Evolutionary conservation across 2,888 invertebrate genomes (phyloP), one percentile per base, ranked within the genome.

Genomic region (Lycaena phlaeas): DNA sequence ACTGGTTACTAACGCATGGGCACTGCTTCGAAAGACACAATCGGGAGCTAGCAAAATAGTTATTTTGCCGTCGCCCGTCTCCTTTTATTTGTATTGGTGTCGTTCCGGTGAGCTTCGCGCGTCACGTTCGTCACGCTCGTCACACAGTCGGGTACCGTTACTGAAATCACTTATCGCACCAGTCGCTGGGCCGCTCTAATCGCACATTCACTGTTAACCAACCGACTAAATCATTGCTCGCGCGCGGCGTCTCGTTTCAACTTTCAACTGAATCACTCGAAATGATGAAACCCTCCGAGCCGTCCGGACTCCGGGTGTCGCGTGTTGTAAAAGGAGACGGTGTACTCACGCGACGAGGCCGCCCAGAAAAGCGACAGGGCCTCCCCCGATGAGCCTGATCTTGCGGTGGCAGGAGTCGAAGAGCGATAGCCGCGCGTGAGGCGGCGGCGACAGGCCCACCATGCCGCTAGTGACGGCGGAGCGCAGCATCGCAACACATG

Each of bases 391-490:
- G 61, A 90, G 85, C 53, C 90, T 86, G 63, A 90, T 90, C 81
- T 90, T 90, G 67, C 89, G 86, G 74, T 90, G 90, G 70, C 90
- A 90, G 58, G 90, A 89, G 76, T 90, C 90, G 70, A 90, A 88
- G 34, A 90, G 85, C 50, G 90, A 90, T 49, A 87, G 86, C 49
- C 89, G 79, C 52, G 89, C 82, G 62, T 82, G 73, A 49, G 76
- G 73, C 62, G 74, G 73, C 56, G 74, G 73, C 61, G 85, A 70
- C 50, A 69, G 57, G 42, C 70, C 70, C 51, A 68, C 68, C 61
- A 61, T 60, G 53, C 67, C 68, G 74, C 82, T 74, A 73, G 85
- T 63, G 76, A 78, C 73, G 68, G 82, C 78, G 69, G 85, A 84
- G 36, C 67, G 68, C 55, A 69, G 51, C 72, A 69, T 69, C 56